phyloP scores from a whole-genome alignment of 2,797 vertebrate genomes.

The Sebastes hubbsi region DNA sequence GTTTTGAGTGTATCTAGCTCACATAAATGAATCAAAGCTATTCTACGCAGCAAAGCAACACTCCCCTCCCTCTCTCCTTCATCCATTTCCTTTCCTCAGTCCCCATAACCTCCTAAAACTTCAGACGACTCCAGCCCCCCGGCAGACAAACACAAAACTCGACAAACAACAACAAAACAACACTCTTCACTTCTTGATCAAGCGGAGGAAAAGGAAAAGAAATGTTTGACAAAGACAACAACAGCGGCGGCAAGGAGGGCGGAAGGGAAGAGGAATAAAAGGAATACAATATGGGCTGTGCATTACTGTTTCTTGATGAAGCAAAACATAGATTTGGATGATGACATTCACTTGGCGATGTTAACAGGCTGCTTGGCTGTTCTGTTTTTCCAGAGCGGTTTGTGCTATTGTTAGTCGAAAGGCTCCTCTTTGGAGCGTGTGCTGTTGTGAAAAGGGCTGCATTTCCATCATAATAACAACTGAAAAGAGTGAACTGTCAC shows the following conservation, averaged over 20 bases:
- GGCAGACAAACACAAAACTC: slow-evolving; percentile 18
- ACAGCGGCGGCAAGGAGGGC: slow-evolving; percentile 6
- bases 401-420: slow-evolving; percentile 39
- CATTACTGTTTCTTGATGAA: slow-evolving; percentile 54
- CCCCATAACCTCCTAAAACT: slow-evolving; percentile 41
- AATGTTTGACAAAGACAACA: slow-evolving; percentile 38
- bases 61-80: neutral
- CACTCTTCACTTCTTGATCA: slow-evolving; percentile 54
- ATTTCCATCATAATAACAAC: slow-evolving; percentile 70
- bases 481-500: slow-evolving; percentile 67
- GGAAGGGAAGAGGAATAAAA: slow-evolving; percentile 53
- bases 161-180: slow-evolving; percentile 55
- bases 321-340: slow-evolving; percentile 52
- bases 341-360: slow-evolving; percentile 46
- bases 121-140: slow-evolving; percentile 20
- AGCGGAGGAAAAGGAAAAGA: slow-evolving; percentile 45
- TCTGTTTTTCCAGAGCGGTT: slow-evolving; percentile 24
- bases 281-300: slow-evolving; percentile 55
- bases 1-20: slow-evolving; percentile 26
- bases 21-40: slow-evolving; percentile 55
- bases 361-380: slow-evolving; percentile 49
- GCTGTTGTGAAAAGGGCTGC: slow-evolving; percentile 40
- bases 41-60: neutral
- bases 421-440: slow-evolving; percentile 22
- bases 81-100: slow-evolving; percentile 24